Base-by-base conservation (phyloP, 2,888 invertebrate genomes). In the Eumacrocentrus americanus region DNA sequence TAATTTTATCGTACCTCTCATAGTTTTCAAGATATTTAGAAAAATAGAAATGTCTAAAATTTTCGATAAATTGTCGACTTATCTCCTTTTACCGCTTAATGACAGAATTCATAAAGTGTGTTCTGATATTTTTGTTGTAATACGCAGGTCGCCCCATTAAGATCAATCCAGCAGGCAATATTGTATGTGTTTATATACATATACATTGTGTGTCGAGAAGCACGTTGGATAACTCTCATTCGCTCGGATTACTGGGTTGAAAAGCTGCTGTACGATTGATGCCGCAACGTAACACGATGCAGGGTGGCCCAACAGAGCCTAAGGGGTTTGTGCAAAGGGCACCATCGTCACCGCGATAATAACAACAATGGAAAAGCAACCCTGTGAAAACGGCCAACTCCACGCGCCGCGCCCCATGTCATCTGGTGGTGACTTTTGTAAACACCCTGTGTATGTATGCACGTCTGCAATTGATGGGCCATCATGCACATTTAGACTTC, bases 401-500 rank as follows among this genome's bases (percentile, higher is more conserved):
- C 3, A 67, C 68, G 66, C 70, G 68, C 70, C 66, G 66, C 70
- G 70, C 67, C 72, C 73, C 72, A 66, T 70, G 78, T 78, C 77
- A 77, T 79, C 80, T 80, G 79, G 68, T 71, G 74, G 75, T 80
- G 80, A 80, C 80, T 80, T 79, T 76, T 70, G 78, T 79, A 77
- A 80, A 79, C 77, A 79, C 67, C 67, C 67, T 63, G 61, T 52
- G 23, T 22, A 46, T 55, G 55, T 20, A n/a, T 42, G 18, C 37
- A 25, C 34, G 23, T 50, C 9, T 16, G 34, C 34, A 20, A n/a
- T n/a, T n/a, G n/a, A n/a, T n/a, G n/a, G n/a, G n/a, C n/a, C n/a
- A n/a, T n/a, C n/a, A n/a, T n/a, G n/a, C n/a, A n/a, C n/a, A n/a
- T n/a, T n/a, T n/a, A n/a, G n/a, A n/a, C n/a, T n/a, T n/a, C n/a